Base-by-base conservation (phyloP, 2,113 vertebrate species). In the Nesoenas mayeri region DNA sequence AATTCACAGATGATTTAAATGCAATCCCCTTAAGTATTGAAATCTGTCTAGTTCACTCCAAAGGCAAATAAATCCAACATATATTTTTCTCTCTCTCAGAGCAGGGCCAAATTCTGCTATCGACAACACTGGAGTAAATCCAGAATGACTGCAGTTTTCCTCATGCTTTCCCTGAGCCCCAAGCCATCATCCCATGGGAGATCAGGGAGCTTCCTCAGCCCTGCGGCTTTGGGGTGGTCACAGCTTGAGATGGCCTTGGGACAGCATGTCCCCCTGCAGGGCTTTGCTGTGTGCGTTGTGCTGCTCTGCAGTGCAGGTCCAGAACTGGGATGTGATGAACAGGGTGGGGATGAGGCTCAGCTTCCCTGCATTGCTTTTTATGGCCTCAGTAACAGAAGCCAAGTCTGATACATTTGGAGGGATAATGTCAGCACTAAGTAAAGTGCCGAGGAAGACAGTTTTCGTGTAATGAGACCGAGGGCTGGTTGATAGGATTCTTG, bases 1-100 rank as follows among this genome's bases (percentile, higher is more conserved):
- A 95, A 93, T 87, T 72, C 73, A 34, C 53, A 36, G 61, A 88
- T 86, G 72, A 93, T 96, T 88, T 95, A 93, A 95, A 93, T 93
- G 65, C 82, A 95, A 96, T 94, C 65, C 65, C 56, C 80, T 64
- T 83, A 95, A 95, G 79, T 90, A 90, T 10, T 96, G 95, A 88
- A 94, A 95, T 86, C 82, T 88, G 77, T 91, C 89, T 93, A 57
- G 82, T 84, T 86, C 3, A 1, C 25, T 94, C 88, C 79, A 86
- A 88, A 86, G 61, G 50, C 82, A 96, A 91, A 74, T 81, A 90
- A 93, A 87, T 88, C 40, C 72, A 53, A 60, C 22, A 40, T 29
- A 20, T 69, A 18, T 92, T 81, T 90, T 94, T 86, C 26, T 74
- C 29, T 74, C 29, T 83, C 26, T 19, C 42, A 84, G 10, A 86